These are phyloP conservation scores for Brachypodius melanocephalos DNA, from an alignment of 2,113 vertebrate species.

Conservation along the genomic window DNA sequence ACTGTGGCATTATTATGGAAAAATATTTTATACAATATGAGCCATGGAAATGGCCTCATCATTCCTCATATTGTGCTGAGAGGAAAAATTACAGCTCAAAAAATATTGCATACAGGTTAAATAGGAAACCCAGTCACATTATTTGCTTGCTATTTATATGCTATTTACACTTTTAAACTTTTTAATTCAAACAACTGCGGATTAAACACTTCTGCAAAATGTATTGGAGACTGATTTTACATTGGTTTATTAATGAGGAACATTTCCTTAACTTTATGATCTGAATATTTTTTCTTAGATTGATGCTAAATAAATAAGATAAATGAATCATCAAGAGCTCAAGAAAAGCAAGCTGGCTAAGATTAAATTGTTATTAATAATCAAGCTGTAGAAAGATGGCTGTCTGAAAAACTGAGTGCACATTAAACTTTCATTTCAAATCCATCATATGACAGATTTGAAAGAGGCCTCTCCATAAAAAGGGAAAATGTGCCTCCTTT, in stretches of 20 bases:
- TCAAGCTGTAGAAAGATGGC: slow-evolving; percentile 11
- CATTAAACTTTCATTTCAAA: not conserved
- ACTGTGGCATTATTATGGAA: not conserved
- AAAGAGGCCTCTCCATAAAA: not conserved
- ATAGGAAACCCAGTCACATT: not conserved
- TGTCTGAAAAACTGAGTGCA: not conserved
- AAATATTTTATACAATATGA: not conserved
- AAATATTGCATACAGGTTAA: not conserved
- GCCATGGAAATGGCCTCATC: not conserved
- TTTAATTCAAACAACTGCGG: not conserved
- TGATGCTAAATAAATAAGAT: not conserved
- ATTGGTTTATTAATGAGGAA: not conserved
- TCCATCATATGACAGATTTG: not conserved
- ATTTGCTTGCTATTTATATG: not conserved
- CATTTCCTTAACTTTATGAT: not conserved
- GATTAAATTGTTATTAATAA: slow-evolving; percentile 22
- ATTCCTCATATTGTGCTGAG: not conserved
- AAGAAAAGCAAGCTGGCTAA: not conserved
- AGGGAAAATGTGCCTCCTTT: not conserved
- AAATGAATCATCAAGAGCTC: not conserved
- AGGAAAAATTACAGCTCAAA: not conserved
- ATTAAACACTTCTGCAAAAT: not conserved
- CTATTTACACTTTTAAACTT: not conserved
- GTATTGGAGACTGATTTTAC: not conserved
- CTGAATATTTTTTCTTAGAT: not conserved